phyloP scores from a whole-genome alignment of 2,797 vertebrate species.

The Hipposideros larvatus region DNA sequence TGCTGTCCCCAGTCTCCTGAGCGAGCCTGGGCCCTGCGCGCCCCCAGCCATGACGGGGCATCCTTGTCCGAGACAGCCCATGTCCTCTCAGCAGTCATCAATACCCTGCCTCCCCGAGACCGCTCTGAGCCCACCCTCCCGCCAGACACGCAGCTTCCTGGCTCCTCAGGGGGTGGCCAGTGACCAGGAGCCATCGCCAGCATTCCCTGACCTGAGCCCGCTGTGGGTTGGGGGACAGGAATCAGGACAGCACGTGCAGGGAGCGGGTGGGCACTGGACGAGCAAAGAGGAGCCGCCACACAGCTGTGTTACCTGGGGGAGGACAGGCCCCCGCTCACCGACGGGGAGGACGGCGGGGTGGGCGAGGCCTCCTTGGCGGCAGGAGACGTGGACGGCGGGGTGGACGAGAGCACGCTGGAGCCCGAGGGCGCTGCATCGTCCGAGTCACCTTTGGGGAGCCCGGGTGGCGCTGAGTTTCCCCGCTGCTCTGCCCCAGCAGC shows the following conservation, averaged over 20 bases:
- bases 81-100: no score
- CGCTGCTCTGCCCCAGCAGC: rapidly evolving
- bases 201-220: no score
- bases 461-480: background rate
- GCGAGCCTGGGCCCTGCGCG: background rate
- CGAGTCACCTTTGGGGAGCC: conserved; percentile 93
- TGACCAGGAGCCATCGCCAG: rapidly evolving
- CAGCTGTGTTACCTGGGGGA: conserved; percentile 91
- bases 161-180: rapidly evolving
- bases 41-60: rapidly evolving
- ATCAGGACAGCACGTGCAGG: background rate
- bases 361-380: conserved; percentile 96
- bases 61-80: background rate
- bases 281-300: no score
- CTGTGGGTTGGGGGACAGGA: no score
- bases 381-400: conserved; percentile 93
- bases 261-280: background rate
- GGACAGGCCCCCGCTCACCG: conserved; percentile 93
- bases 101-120: background rate
- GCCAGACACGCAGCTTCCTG: background rate
- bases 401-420: conserved; percentile 93
- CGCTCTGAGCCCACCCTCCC: background rate
- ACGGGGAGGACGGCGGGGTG: conserved; percentile 97
- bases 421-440: conserved; percentile 95
- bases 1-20: background rate